These are phyloP conservation scores for Priocnemis perturbator DNA, from an alignment of 2,888 invertebrate genomes.

Conservation along the genomic window DNA sequence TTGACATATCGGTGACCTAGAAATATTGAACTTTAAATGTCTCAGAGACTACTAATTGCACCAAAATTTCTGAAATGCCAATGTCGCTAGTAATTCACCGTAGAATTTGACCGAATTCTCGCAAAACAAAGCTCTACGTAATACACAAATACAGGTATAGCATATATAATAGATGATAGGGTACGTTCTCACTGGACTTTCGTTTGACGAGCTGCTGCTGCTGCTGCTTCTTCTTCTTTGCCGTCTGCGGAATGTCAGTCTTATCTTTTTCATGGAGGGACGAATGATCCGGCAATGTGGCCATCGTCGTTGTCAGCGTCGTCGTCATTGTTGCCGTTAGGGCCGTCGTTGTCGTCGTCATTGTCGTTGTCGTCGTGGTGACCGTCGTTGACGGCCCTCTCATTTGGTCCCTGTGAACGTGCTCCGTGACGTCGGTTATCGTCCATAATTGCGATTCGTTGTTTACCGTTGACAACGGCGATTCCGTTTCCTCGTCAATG, in stretches of 20 bases:
- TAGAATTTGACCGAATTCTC: too few relatives aligned
- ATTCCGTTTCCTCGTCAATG: conserved; percentile 72
- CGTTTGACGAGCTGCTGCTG: conserved; percentile 1
- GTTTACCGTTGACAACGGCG: conserved; percentile 62
- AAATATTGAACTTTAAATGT: too few relatives aligned
- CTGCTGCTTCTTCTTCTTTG: conserved; percentile 66
- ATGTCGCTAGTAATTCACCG: too few relatives aligned
- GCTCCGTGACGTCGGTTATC: conserved; percentile 59
- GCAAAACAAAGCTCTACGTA: background rate
- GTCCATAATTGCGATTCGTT: conserved; percentile 65
- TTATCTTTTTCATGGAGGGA: conserved; percentile 60
- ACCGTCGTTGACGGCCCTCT: conserved; percentile 1
- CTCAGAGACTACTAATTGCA: too few relatives aligned
- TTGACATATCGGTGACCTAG: too few relatives aligned
- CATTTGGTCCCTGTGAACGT: conserved; percentile 46
- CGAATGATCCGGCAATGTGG: conserved; percentile 40
- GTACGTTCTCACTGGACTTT: too few relatives aligned
- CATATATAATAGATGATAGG: too few relatives aligned
- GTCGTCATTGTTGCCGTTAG: too few relatives aligned
- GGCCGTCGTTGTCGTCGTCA: too few relatives aligned
- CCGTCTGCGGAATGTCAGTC: conserved; percentile 58
- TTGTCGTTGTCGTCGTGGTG: too few relatives aligned
- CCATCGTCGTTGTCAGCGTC: conserved; percentile 45
- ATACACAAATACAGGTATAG: conserved; percentile 18
- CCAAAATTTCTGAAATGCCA: too few relatives aligned